These are phyloP conservation scores for Prosapia bicincta DNA, from an alignment of 2,888 invertebrate species.

Conservation along the genomic window DNA sequence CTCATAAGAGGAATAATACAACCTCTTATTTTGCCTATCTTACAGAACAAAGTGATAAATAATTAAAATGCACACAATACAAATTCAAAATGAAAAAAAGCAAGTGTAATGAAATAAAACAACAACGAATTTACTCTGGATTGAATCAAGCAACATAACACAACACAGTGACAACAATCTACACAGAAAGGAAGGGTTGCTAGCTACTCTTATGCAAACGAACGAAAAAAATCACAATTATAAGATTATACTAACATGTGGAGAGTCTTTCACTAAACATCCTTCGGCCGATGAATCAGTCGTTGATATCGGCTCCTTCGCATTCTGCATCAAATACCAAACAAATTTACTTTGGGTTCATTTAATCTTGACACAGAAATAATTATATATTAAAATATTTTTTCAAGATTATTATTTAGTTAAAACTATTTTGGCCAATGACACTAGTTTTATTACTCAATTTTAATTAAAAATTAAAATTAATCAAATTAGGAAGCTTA, in stretches of 20 bases:
- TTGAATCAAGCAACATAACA: not conserved
- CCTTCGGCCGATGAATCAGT: slow-evolving; percentile 13
- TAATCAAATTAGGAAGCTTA: too few species aligned
- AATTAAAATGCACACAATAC: not conserved
- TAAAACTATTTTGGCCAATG: too few species aligned
- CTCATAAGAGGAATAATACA: too few species aligned
- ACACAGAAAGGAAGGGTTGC: not conserved
- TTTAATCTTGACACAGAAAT: not conserved
- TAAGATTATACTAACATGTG: slow-evolving; percentile 18
- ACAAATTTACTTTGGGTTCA: not conserved
- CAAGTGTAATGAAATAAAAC: not conserved
- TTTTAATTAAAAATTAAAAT: too few species aligned
- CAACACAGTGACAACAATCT: not conserved
- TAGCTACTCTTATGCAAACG: not conserved
- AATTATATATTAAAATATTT: too few species aligned
- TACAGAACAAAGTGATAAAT: not conserved
- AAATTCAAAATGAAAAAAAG: not conserved
- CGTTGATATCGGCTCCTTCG: not conserved
- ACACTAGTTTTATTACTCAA: too few species aligned
- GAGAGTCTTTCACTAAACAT: slow-evolving; percentile 17
- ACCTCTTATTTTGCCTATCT: too few species aligned
- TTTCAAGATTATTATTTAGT: too few species aligned
- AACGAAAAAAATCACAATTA: not conserved
- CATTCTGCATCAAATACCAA: not conserved
- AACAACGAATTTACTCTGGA: not conserved